phyloP scores from a whole-genome alignment of 2,888 invertebrate genomes.

The Serripes groenlandicus region DNA sequence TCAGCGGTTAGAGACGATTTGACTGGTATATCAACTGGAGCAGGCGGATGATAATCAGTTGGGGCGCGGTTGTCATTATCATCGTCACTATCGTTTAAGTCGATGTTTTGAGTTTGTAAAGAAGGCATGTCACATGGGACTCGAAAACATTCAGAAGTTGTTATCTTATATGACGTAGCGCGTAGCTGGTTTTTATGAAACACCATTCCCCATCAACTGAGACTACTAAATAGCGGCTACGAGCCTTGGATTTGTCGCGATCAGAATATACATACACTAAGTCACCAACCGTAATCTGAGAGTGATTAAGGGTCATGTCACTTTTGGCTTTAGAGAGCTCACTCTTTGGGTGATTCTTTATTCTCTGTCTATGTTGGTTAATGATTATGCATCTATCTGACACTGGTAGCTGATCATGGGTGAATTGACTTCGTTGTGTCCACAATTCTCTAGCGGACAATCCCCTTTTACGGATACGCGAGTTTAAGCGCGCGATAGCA shows the following conservation, averaged over 20 bases:
- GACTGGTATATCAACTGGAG: no score
- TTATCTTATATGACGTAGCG: slow-evolving; percentile 22
- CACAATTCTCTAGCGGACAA: slow-evolving; percentile 67
- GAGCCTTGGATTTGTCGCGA: slow-evolving; percentile 7
- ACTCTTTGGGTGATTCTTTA: slow-evolving; percentile 16
- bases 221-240: slow-evolving; percentile 25
- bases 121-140: no score
- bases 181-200: slow-evolving; percentile 31
- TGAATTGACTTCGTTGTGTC: slow-evolving; percentile 69
- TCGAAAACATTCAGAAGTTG: slow-evolving; percentile 10
- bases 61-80: no score
- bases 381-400: slow-evolving; percentile 11
- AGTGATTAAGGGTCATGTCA: no score
- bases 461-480: slow-evolving; percentile 56
- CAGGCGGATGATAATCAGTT: no score
- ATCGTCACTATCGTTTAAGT: no score
- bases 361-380: slow-evolving; percentile 10
- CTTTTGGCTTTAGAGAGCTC: slow-evolving; percentile 9
- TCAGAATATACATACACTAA: slow-evolving; percentile 25
- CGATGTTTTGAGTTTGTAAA: no score
- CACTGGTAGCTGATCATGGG: slow-evolving; percentile 39
- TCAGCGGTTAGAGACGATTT: no score
- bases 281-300: slow-evolving; percentile 7
- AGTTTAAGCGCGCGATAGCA: slow-evolving; percentile 18
- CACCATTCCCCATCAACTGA: slow-evolving; percentile 33